Base-by-base conservation (phyloP, 2,113 vertebrate species). In the Callionymus lyra region DNA sequence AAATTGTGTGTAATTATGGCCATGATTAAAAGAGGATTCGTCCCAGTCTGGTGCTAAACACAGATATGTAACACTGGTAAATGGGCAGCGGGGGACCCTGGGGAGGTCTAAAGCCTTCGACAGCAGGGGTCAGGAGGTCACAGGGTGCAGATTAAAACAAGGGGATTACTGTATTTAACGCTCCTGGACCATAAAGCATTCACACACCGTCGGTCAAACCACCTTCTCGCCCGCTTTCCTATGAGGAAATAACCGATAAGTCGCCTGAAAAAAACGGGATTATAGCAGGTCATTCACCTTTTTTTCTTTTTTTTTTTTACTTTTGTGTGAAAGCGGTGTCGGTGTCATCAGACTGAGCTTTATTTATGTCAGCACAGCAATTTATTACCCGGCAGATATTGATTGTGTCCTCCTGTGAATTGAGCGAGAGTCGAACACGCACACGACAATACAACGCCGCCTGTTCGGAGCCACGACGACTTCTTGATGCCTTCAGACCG, bases 1-100 rank as follows among this genome's bases (percentile, higher is more conserved):
- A 76, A 85, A 85, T 84, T 68, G 77, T 68, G 70, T 81, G 72
- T 79, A 82, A 83, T 86, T 83, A 80, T 56, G 48, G 65, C 56
- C 60, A 61, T 81, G 72, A 83, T 84, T 82, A 82, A 80, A 74
- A 59, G 37, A 72, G 53, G 55, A 77, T 79, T 80, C 53, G 13
- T 64, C 44, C 56, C 47, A 58, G 56, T 72, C 74, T 46, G 63
- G 53, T 56, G 63, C 61, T 77, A 56, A 67, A 62, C 58, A 62
- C 72, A 70, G 63, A 80, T 76, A 73, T 80, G 76, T 79, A 73
- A 60, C 42, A 16, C 66, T 64, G 56, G 72, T 27, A 45, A 45
- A 55, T 51, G 56, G 59, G 49, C 56, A 61, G 67, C 42, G 61
- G 64, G 56, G 64, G 56, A 65, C 74, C 63, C 79, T 33, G 12